phyloP scores from a whole-genome alignment of 2,113 vertebrate genomes.

The Hippotragus niger region DNA sequence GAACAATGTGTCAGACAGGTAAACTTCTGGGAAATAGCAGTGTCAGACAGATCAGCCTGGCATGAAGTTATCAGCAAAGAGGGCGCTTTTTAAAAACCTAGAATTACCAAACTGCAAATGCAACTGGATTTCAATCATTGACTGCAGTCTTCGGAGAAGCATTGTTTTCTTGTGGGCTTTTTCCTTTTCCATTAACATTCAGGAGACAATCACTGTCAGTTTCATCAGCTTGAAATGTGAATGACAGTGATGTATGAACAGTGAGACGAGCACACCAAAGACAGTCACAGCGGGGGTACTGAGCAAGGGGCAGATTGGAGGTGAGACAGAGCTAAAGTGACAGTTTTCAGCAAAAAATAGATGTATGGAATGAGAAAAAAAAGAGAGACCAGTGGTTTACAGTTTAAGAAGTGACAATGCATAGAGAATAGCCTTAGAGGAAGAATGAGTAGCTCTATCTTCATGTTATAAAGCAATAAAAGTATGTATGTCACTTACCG shows the following conservation, averaged over 20 bases:
- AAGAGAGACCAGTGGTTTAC: background rate
- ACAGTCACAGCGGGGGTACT: background rate
- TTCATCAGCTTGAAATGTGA: background rate
- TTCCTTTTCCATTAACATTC: background rate
- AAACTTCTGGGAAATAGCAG: slow-evolving; percentile 15
- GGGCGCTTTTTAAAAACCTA: background rate
- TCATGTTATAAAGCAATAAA: background rate
- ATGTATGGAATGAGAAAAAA: background rate
- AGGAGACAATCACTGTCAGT: background rate
- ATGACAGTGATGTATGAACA: background rate
- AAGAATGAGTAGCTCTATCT: background rate
- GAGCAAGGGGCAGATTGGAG: background rate
- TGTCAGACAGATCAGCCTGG: background rate
- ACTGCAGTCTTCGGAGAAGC: background rate
- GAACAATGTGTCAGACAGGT: background rate
- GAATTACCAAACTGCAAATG: background rate
- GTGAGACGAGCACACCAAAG: background rate
- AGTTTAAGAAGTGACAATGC: background rate
- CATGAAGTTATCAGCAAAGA: background rate
- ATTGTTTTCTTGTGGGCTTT: background rate
- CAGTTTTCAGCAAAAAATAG: background rate
- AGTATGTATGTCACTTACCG: background rate
- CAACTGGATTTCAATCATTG: background rate
- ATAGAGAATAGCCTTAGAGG: background rate
- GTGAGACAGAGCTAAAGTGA: background rate